Percentiles rank a stretch among this genome's conserved stretches.
Evolutionary conservation across 2,888 invertebrate genomes (phyloP).

Genomic region (Microctonus hyperodae): DNA sequence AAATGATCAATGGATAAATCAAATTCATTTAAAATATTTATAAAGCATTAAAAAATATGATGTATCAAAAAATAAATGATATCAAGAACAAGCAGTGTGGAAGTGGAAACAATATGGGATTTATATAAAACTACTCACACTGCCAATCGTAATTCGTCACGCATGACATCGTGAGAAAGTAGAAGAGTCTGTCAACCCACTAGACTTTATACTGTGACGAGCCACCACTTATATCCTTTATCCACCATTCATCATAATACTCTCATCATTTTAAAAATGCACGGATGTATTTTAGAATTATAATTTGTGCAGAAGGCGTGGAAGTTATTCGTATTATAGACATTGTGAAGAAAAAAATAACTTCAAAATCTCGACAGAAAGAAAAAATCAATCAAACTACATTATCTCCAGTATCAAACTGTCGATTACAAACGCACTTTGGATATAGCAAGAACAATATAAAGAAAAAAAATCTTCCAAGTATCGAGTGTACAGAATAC

Average conservation of each 20-base stretch:
- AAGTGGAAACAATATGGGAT: background rate
- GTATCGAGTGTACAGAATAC: too few relatives aligned
- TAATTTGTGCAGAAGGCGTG: background rate
- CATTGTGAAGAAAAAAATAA: too few relatives aligned
- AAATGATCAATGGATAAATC: too few relatives aligned
- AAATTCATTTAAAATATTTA: too few relatives aligned
- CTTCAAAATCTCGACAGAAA: background rate
- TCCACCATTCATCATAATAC: background rate
- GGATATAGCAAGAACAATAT: background rate
- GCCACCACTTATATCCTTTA: background rate
- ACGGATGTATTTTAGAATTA: slow-evolving; percentile 1
- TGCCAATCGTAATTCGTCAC: slow-evolving; percentile 50
- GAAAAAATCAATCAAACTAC: background rate
- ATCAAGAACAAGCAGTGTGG: background rate
- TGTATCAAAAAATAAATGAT: background rate
- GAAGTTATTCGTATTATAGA: background rate
- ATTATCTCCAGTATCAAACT: background rate
- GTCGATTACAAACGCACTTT: background rate
- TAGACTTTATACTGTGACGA: background rate
- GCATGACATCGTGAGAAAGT: slow-evolving; percentile 54
- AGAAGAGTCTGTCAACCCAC: slow-evolving; percentile 22
- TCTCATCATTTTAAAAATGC: background rate
- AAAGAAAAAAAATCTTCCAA: background rate
- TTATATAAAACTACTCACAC: background rate
- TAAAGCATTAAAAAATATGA: too few relatives aligned